Percentiles rank a stretch among this genome's conserved stretches.
These are phyloP conservation scores for Danionella dracula DNA, from an alignment of 2,797 vertebrate genomes.

Conservation along the genomic window DNA sequence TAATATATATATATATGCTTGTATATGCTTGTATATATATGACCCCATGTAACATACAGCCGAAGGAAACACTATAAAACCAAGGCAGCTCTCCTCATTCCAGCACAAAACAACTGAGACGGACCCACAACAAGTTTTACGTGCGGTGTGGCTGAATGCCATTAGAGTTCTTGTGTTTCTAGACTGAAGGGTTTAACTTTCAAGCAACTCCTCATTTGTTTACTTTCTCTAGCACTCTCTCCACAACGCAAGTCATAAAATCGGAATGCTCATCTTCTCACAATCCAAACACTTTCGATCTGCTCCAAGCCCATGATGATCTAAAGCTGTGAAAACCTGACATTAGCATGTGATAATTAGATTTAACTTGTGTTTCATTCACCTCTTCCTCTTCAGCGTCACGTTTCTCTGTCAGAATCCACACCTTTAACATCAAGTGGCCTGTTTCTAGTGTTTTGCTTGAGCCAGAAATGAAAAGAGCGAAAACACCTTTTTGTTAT, in stretches of 20 bases:
- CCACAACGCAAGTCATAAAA: conserved; percentile 51
- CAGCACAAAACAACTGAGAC: conserved; percentile 62
- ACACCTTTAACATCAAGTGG: not conserved
- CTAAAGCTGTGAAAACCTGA: conserved; percentile 38
- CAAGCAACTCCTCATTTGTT: conserved; percentile 54
- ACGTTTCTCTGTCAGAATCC: not conserved
- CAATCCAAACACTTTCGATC: conserved; percentile 32
- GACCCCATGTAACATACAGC: no score
- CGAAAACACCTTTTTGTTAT: conserved; percentile 34
- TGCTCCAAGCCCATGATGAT: conserved; percentile 34
- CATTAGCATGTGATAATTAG: conserved; percentile 34
- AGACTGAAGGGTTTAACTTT: conserved; percentile 20
- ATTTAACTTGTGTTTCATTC: conserved; percentile 32
- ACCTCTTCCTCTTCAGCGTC: not conserved
- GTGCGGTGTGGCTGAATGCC: conserved; percentile 67
- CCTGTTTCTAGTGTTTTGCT: not conserved
- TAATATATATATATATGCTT: no score
- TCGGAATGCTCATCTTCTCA: conserved; percentile 36
- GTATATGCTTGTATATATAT: no score
- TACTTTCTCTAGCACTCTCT: conserved; percentile 54
- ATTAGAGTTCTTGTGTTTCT: conserved; percentile 67
- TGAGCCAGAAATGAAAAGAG: not conserved
- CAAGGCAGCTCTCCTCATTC: conserved; percentile 60
- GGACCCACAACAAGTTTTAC: conserved; percentile 65
- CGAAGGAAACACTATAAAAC: conserved; percentile 59